phyloP scores from a whole-genome alignment of 2,113 vertebrate genomes.

The Heterocephalus glaber region DNA sequence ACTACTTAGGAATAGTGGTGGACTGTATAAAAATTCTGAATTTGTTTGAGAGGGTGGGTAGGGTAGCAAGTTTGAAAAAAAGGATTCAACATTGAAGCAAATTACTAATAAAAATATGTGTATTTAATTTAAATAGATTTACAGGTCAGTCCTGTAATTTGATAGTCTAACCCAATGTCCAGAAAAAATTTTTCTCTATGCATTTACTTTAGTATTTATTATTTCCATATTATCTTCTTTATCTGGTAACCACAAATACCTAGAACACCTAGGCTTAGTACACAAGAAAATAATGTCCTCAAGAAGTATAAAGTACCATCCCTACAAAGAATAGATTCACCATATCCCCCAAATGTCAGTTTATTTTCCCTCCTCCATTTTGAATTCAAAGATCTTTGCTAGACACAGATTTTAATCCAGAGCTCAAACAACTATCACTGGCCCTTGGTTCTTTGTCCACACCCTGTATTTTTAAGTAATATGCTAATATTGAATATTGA shows the following conservation, averaged over 20 bases:
- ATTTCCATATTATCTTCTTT: background rate
- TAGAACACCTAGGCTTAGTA: background rate
- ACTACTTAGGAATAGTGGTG: background rate
- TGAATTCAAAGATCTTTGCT: background rate
- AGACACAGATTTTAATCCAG: background rate
- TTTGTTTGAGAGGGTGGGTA: background rate
- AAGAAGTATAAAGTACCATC: background rate
- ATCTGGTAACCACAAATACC: background rate
- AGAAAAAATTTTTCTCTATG: background rate
- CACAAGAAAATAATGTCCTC: background rate
- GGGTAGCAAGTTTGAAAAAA: background rate
- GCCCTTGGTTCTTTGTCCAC: background rate
- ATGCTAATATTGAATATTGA: constrained; percentile 6
- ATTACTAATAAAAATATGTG: background rate
- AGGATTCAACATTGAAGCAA: background rate
- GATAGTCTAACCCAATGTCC: background rate
- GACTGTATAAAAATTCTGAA: background rate
- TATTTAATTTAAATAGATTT: constrained; percentile 28
- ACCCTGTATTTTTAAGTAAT: background rate
- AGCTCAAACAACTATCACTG: background rate
- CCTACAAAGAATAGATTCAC: background rate
- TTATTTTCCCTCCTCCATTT: background rate
- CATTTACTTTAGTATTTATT: background rate
- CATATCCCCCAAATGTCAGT: background rate
- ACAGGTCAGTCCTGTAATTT: background rate